Evolutionary conservation across 1,140 invertebrate species (phyloP), one percentile per base, ranked within the genome.

Genomic region (Anthonomus grandis): DNA sequence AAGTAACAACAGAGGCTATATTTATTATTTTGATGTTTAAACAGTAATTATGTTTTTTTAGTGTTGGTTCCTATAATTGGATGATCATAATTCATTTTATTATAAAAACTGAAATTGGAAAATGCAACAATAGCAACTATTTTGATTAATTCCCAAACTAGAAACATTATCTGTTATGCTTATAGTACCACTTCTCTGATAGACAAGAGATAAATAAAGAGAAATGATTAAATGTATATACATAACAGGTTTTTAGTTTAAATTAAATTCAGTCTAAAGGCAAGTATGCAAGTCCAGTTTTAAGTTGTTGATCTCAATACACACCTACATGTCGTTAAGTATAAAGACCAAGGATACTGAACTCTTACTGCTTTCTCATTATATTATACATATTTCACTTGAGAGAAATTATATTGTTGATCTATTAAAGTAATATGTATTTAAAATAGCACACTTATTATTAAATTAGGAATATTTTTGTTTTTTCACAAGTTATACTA

Each of bases 281-380:
- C 42, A n/a, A 48, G 6, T 27, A 21, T 48, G 10, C 27, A 48
- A 36, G 46, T 48, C 2, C 27, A 34, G 9, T 36, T 36, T 48
- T 48, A 48, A 48, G 25, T 48, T 34, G 37, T 48, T 48, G 46
- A 25, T 48, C 24, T 48, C 46, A 18, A 48, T 19, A 48, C 46
- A 48, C 46, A 48, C 46, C 46, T 48, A 36, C 46, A 36, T 19
- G 21, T 10, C 6, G 42, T 45, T 45, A n/a, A n/a, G n/a, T n/a
- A n/a, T n/a, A n/a, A 45, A 45, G 24, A 24, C 27, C 42, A 45
- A 45, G 27, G 42, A 45, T 45, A 45, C 6, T 4, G 17, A 45
- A 45, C 42, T 45, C 27, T 45, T n/a, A n/a, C n/a, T n/a, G n/a
- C n/a, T n/a, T n/a, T n/a, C n/a, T n/a, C n/a, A n/a, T n/a, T n/a